These are phyloP conservation scores for Zaprionus tsacasi DNA, from an alignment of 1,140 invertebrate genomes.

Conservation along the genomic window DNA sequence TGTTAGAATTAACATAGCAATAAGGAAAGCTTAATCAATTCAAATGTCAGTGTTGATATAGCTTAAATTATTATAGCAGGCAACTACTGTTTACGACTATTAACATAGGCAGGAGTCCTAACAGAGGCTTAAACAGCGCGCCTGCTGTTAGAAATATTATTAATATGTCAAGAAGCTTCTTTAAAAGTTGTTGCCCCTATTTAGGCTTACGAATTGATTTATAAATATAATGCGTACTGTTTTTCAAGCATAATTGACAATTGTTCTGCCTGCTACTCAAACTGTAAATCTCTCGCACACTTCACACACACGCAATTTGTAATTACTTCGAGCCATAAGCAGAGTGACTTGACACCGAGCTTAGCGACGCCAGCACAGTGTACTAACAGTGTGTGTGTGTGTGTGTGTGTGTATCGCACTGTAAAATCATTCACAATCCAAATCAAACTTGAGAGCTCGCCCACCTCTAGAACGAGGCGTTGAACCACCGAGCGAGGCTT, in stretches of 20 bases:
- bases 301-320: not conserved
- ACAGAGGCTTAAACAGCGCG: no score
- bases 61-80: no score
- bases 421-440: slow-evolving; percentile 69
- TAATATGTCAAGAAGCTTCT: no score
- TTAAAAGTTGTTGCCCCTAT: not conserved
- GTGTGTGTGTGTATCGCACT: slow-evolving; percentile 18
- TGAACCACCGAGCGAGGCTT: slow-evolving; percentile 54
- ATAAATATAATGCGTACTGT: not conserved
- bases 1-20: not conserved
- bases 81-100: no score
- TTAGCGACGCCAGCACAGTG: not conserved
- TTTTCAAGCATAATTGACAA: not conserved
- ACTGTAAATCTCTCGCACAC: slow-evolving; percentile 5
- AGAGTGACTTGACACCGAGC: slow-evolving; percentile 3
- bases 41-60: no score
- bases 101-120: no score
- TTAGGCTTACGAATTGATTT: not conserved
- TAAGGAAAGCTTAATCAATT: no score
- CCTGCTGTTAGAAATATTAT: no score
- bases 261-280: slow-evolving; percentile 8
- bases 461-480: slow-evolving; percentile 78
- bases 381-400: slow-evolving; percentile 3
- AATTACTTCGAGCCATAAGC: slow-evolving; percentile 7
- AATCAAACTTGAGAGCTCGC: slow-evolving; percentile 77